Percentiles rank a stretch among this genome's conserved stretches.
These are phyloP conservation scores for Hemiscyllium ocellatum DNA, from an alignment of 2,113 vertebrate species.

Conservation along the genomic window DNA sequence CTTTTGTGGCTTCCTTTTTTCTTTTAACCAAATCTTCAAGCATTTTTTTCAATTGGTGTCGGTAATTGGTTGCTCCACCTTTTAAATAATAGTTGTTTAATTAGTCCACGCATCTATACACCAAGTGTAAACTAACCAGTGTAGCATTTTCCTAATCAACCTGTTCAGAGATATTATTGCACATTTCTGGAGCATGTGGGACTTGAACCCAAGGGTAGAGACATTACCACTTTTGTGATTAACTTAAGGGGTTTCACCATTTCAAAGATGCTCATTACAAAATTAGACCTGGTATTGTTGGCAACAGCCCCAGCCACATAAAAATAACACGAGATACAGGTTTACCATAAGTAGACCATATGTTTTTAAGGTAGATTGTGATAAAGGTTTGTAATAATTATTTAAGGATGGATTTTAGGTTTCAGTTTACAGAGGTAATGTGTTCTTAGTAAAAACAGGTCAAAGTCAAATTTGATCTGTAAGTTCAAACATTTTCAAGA, in stretches of 20 bases:
- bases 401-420: no score
- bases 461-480: no score
- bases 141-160: no score
- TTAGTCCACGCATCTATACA: not conserved
- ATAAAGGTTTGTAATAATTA: no score
- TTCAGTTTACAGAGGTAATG: no score
- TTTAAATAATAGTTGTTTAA: constrained; percentile 36
- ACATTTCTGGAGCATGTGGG: no score
- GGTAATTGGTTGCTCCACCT: constrained; percentile 69
- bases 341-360: not conserved
- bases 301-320: not conserved
- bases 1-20: constrained; percentile 71
- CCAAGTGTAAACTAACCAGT: not conserved
- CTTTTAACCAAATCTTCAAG: constrained; percentile 80
- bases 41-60: constrained; percentile 92
- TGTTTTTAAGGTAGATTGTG: not conserved
- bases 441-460: no score
- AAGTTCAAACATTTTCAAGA: no score
- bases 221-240: not conserved
- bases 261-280: not conserved
- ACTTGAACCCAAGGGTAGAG: no score
- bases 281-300: not conserved
- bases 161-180: no score
- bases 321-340: no score
- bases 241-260: not conserved